phyloP scores from a whole-genome alignment of 2,113 vertebrate species.

The rat (Rattus norvegicus) region DNA sequence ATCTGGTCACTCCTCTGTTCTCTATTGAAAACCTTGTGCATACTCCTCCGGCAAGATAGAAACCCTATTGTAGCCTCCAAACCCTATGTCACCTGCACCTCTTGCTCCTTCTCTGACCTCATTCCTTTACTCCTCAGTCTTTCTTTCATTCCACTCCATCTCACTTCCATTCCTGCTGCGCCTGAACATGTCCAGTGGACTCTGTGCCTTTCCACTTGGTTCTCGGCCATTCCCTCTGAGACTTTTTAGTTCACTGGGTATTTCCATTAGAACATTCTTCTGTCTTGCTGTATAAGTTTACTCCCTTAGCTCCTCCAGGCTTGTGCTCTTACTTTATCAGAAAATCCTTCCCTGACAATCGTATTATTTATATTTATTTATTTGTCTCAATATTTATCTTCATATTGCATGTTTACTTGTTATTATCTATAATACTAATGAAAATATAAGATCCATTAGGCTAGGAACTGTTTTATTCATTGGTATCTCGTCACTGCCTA shows the following conservation, averaged over 20 bases:
- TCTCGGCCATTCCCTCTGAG: background rate
- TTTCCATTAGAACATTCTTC: background rate
- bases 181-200: background rate
- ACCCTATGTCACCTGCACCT: background rate
- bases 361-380: conserved; percentile 38
- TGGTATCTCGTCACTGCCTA: background rate
- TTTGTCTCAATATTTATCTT: conserved; percentile 58
- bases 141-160: background rate
- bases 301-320: conserved; percentile 19
- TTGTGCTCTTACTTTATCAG: conserved; percentile 54
- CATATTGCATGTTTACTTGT: background rate
- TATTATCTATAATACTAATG: conserved; percentile 22
- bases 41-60: conserved; percentile 27
- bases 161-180: background rate
- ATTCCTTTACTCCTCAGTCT: background rate
- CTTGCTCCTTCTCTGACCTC: conserved; percentile 28
- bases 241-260: background rate
- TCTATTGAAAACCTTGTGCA: background rate
- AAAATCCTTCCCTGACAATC: conserved; percentile 38
- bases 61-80: background rate
- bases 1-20: background rate
- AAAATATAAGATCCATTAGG: conserved; percentile 26
- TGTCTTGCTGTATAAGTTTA: background rate
- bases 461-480: conserved; percentile 38
- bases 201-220: background rate